Base-by-base conservation (phyloP, 1,140 invertebrate species). In the Calephelis nemesis region DNA sequence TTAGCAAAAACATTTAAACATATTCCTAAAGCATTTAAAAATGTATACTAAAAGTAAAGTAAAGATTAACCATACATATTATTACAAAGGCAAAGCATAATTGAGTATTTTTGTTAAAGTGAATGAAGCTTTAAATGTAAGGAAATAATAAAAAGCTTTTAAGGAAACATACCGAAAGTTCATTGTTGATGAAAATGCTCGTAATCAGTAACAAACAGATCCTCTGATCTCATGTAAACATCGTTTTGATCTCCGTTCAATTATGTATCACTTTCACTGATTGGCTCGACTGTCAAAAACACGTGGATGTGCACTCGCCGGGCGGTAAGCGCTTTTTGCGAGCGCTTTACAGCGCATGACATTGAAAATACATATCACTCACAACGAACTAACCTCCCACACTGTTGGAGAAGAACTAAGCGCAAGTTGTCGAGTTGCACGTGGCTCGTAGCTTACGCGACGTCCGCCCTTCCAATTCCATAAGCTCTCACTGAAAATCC, bases 391-490 rank as follows among this genome's bases (percentile, higher is more conserved):
- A 87, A 81, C 87, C 88, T 87, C 88, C 86, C 81, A 91, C 87
- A 90, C 87, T 84, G 87, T 91, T 91, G 78, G 85, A 83, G 86
- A 89, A 88, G 87, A 91, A 91, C 88, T 91, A 91, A 91, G 81
- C 87, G 87, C 87, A 88, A 91, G 83, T 89, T 87, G 81, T 86
- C 77, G 83, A 83, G 76, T 77, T 80, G 85, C 88, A 91, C 88
- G 88, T 91, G 88, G 87, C 82, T 70, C 72, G 81, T 82, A 85
- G 85, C 84, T 86, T 87, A 88, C 83, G 81, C 84, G 79, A 81
- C 85, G 83, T 74, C 83, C 86, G 85, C 86, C 87, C 87, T 90
- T 88, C 87, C 88, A 85, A 82, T 83, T 76, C 81, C 78, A 45
- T 67, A 72, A 67, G 62, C 60, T 70, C 72, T 70, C 70, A 79